Percentiles rank a stretch among this genome's conserved stretches.
These are phyloP conservation scores for Pseudolaguvia tuberculata DNA, from an alignment of 2,113 vertebrate genomes.

Conservation along the genomic window DNA sequence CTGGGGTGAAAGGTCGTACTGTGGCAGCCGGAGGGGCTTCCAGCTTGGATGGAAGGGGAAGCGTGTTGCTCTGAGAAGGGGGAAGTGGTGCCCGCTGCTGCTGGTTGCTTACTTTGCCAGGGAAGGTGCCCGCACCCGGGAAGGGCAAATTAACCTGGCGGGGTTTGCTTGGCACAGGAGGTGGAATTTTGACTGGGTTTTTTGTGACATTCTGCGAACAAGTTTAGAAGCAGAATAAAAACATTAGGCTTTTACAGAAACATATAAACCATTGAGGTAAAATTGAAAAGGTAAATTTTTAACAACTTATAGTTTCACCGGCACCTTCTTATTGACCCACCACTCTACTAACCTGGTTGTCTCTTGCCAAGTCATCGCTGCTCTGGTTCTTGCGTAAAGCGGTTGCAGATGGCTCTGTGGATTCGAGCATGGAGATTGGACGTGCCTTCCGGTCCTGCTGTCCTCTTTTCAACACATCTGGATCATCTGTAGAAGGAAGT, in stretches of 20 bases:
- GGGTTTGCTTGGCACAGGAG: constrained; percentile 92
- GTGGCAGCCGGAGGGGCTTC: constrained; percentile 88
- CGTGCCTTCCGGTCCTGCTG: constrained; percentile 82
- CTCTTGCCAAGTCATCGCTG: constrained; percentile 87
- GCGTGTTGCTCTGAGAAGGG: constrained; percentile 73
- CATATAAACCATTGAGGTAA: not conserved
- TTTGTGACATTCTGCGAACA: constrained; percentile 74
- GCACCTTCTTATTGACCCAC: no score
- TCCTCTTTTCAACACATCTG: constrained; percentile 73
- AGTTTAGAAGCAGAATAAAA: not conserved
- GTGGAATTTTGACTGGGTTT: constrained; percentile 82
- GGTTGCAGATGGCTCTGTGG: constrained; percentile 71
- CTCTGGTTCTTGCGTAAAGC: constrained; percentile 90
- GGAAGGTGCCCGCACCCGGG: constrained; percentile 64
- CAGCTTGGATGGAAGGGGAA: constrained; percentile 78
- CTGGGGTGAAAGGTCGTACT: constrained; percentile 89
- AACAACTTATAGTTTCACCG: no score
- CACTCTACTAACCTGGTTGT: constrained; percentile 76
- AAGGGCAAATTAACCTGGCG: constrained; percentile 82
- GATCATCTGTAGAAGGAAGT: constrained; percentile 60
- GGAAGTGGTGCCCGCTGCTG: constrained; percentile 63
- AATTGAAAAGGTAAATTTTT: not conserved
- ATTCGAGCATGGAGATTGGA: constrained; percentile 90
- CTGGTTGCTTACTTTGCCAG: constrained; percentile 69
- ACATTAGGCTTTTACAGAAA: not conserved